Evolutionary conservation across 2,797 vertebrate species (phyloP).

Genomic region (Rhinichthys osculus): DNA sequence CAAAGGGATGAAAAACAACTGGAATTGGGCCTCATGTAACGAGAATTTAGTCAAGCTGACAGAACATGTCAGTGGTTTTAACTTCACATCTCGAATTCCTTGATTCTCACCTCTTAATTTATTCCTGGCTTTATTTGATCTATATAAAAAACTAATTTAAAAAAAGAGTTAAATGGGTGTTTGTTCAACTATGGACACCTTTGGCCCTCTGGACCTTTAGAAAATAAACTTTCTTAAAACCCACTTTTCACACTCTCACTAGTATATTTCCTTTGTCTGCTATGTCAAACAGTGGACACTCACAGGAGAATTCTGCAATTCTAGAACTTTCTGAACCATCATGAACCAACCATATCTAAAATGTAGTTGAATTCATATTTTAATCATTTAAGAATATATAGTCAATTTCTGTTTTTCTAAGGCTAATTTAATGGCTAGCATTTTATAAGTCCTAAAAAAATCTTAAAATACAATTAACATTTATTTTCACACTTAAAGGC

Average conservation of each 20-base stretch:
- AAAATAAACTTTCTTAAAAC: conserved; percentile 8
- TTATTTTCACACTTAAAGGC: not conserved
- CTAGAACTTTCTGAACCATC: not conserved
- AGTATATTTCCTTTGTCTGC: conserved; percentile 11
- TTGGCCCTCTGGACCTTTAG: not conserved
- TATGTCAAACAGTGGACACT: not conserved
- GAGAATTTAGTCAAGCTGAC: conserved; percentile 73
- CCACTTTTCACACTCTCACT: conserved; percentile 2
- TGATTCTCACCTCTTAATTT: conserved; percentile 24
- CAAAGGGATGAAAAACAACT: conserved; percentile 76
- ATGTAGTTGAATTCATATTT: not conserved
- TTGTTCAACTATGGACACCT: conserved; percentile 9
- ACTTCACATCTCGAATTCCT: not conserved
- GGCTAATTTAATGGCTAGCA: not conserved
- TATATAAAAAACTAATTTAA: not conserved
- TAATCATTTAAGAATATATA: not conserved
- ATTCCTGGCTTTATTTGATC: not conserved
- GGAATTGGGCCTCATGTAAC: conserved; percentile 75
- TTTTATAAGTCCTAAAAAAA: not conserved
- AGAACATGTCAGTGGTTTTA: conserved; percentile 66
- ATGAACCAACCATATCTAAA: not conserved
- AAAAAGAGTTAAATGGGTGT: not conserved
- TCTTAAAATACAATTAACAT: not conserved
- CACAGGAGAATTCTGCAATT: not conserved
- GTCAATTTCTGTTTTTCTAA: not conserved